Conservation (phyloP, 2,113 vertebrate species). For the Muntiacus reevesi region DNA sequence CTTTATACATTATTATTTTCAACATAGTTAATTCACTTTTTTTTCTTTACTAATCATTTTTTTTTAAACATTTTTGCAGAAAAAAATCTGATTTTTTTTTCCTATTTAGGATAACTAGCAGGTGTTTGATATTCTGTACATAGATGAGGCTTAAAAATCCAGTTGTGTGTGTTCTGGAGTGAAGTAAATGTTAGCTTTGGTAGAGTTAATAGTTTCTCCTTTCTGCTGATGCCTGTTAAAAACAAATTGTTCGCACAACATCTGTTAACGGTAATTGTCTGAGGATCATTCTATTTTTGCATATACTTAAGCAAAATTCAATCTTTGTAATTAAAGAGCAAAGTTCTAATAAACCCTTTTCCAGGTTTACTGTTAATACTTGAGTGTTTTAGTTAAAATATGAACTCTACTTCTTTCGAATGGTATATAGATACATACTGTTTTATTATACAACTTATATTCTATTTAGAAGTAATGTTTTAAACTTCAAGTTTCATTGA, state of each 20-base stretch:
- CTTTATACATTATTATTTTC: neutral
- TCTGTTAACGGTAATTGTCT: conserved; percentile 57
- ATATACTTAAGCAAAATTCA: conserved; percentile 43
- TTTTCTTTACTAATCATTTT: neutral
- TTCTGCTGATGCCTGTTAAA: conserved; percentile 52
- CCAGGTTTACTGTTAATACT: conserved; percentile 20
- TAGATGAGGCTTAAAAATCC: neutral
- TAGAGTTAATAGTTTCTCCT: conserved; percentile 58
- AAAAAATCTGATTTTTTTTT: neutral
- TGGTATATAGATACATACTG: neutral
- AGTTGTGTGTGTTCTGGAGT: conserved; percentile 40
- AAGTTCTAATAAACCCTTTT: conserved; percentile 15
- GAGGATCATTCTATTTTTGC: conserved; percentile 63
- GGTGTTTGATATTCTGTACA: neutral
- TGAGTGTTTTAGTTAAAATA: conserved; percentile 12
- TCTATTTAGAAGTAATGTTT: neutral
- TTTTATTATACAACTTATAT: neutral
- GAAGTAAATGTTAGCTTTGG: conserved; percentile 59
- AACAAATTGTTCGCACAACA: conserved; percentile 49
- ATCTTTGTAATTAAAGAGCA: conserved; percentile 65
- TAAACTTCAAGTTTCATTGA: neutral
- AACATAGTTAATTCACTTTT: neutral
- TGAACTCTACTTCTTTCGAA: neutral
- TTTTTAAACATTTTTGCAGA: neutral
- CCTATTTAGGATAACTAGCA: neutral